Conservation (phyloP, 2,113 vertebrate genomes). For the Gobius niger region DNA sequence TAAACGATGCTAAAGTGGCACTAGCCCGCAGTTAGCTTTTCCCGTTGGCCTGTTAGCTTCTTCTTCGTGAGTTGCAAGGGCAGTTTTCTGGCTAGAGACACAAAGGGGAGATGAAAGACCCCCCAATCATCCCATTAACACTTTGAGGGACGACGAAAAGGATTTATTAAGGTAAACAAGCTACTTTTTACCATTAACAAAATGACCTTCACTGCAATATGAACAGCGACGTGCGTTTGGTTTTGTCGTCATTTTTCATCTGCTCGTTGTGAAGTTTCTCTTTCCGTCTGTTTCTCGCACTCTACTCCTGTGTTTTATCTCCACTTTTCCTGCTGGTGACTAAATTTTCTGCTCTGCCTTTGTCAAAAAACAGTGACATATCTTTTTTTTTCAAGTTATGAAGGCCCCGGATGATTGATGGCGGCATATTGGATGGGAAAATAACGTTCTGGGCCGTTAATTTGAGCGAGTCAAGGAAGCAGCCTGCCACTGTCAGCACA, state of each 20-base stretch:
- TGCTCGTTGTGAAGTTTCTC: slow-evolving; percentile 28
- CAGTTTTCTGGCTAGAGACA: no score
- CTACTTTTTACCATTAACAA: no score
- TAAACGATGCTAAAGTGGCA: no score
- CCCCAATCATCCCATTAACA: no score
- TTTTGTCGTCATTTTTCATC: slow-evolving; percentile 14
- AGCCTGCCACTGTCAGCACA: slow-evolving; percentile 66
- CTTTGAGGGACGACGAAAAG: no score
- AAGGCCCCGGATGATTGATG: slow-evolving; percentile 69
- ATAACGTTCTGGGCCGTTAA: slow-evolving; percentile 75
- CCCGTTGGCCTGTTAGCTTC: no score
- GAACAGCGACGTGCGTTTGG: slow-evolving; percentile 1
- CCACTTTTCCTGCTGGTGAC: slow-evolving; percentile 28
- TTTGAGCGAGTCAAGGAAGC: slow-evolving; percentile 71
- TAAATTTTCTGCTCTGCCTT: slow-evolving; percentile 58
- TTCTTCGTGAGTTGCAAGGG: no score
- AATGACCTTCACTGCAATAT: no score
- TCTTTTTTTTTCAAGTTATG: slow-evolving; percentile 65
- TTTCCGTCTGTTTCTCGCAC: slow-evolving; percentile 17
- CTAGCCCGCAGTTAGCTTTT: no score
- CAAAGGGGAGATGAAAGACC: no score
- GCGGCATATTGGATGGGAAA: slow-evolving; percentile 71
- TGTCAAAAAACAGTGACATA: slow-evolving; percentile 56
- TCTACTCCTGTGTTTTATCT: slow-evolving; percentile 29
- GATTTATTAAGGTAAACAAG: no score